Evolutionary conservation across 2,888 invertebrate genomes (phyloP).

Genomic region (Pachymerium ferrugineum): DNA sequence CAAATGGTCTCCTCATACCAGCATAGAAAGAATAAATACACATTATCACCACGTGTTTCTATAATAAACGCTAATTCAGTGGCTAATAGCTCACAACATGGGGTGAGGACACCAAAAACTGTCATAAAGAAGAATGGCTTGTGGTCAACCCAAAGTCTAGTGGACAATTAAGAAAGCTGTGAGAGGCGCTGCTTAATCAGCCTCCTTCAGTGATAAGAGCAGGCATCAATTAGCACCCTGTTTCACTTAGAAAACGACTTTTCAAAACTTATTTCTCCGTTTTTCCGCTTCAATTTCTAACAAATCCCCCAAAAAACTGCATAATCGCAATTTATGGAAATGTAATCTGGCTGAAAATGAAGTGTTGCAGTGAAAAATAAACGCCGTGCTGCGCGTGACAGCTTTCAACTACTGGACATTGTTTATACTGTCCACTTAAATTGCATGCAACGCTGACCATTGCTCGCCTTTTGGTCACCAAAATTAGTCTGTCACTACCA

Average conservation of each 20-base stretch:
- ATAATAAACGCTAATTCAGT: not conserved
- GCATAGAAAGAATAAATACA: not conserved
- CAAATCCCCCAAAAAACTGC: no score
- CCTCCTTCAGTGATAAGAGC: not conserved
- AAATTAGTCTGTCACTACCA: constrained; percentile 1
- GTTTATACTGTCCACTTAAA: constrained; percentile 3
- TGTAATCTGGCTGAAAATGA: not conserved
- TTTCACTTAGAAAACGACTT: not conserved
- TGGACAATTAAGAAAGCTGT: constrained; percentile 1
- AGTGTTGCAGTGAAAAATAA: constrained; percentile 4
- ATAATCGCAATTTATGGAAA: constrained; percentile 13
- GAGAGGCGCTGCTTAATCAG: not conserved
- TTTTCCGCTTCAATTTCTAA: not conserved
- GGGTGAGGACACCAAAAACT: not conserved
- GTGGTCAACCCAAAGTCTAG: constrained; percentile 3
- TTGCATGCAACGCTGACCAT: constrained; percentile 3
- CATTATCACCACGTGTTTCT: not conserved
- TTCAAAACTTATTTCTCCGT: not conserved
- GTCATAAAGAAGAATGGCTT: constrained; percentile 4
- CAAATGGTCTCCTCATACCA: no score
- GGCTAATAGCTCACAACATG: not conserved
- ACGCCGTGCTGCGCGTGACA: not conserved
- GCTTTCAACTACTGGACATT: not conserved
- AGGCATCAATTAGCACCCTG: not conserved
- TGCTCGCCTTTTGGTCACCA: not conserved